A percentile compares a stretch with the other conserved stretches of the same genome.
phyloP scores from a whole-genome alignment of 2,797 vertebrate species.

The Acipenser transmontanus region DNA sequence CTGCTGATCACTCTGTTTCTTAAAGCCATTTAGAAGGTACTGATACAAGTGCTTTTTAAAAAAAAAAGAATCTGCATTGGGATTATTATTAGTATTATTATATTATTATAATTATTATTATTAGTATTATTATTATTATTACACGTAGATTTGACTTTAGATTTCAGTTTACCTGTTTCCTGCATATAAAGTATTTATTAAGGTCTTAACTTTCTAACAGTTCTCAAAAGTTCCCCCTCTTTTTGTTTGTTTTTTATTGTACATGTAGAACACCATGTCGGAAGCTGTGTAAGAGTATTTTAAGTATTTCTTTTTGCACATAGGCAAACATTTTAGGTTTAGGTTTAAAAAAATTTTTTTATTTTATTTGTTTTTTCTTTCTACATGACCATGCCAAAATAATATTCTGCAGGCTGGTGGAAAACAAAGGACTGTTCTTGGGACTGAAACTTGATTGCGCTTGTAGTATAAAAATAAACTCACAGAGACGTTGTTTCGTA shows the following conservation, averaged over 20 bases:
- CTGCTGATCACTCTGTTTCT: conserved; percentile 79
- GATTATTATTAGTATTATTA: no score
- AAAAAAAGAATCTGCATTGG: conserved; percentile 12
- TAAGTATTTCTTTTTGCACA: conserved; percentile 69
- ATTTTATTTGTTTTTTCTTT: conserved; percentile 72
- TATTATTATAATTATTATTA: conserved; percentile 21
- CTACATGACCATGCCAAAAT: conserved; percentile 82
- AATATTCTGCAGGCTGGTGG: conserved; percentile 82
- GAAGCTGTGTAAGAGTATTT: conserved; percentile 56
- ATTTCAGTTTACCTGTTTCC: conserved; percentile 47
- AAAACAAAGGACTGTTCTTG: conserved; percentile 88
- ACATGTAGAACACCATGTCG: conserved; percentile 67
- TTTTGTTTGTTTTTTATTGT: conserved; percentile 41
- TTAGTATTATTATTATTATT: conserved; percentile 52
- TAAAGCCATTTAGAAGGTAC: conserved; percentile 72
- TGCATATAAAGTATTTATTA: conserved; percentile 67
- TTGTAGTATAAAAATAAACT: conserved; percentile 70
- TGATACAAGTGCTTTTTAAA: conserved; percentile 52
- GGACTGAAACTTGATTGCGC: conserved; percentile 97
- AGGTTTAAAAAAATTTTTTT: conserved; percentile 72
- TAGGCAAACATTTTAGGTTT: conserved; percentile 70
- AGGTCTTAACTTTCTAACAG: conserved; percentile 60
- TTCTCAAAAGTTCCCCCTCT: conserved; percentile 56
- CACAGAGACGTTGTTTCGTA: conserved; percentile 86
- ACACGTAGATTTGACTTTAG: conserved; percentile 52